Evolutionary conservation across 64 coral and sea anemone genomes (phyloP).

Genomic region (Orbicella faveolata): DNA sequence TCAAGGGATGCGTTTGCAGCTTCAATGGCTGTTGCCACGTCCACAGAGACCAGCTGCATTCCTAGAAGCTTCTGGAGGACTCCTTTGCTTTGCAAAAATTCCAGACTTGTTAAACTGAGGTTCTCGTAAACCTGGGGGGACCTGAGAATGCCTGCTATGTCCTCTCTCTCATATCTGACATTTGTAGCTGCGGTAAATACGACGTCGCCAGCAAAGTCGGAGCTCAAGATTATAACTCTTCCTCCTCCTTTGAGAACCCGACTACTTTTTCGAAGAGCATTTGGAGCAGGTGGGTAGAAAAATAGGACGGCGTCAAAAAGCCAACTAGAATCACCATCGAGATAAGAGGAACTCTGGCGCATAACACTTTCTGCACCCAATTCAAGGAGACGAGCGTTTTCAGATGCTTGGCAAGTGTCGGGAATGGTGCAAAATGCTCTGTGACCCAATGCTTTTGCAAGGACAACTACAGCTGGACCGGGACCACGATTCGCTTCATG

Average conservation of each 20-base stretch:
- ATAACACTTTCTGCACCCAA: constrained; percentile 21
- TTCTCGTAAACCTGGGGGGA: background rate
- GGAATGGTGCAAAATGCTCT: constrained; percentile 45
- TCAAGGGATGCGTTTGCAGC: background rate
- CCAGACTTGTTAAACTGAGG: background rate
- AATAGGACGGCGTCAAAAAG: constrained; percentile 52
- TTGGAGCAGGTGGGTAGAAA: constrained; percentile 32
- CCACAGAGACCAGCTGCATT: background rate
- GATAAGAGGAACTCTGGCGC: background rate
- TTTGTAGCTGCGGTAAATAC: constrained; percentile 12
- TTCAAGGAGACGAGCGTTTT: background rate
- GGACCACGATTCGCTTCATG: constrained; percentile 50
- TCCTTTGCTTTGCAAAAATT: constrained; percentile 1
- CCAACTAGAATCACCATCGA: background rate
- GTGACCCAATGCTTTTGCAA: constrained; percentile 60
- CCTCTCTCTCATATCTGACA: constrained; percentile 34
- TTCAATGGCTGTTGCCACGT: background rate
- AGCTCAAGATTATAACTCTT: constrained; percentile 36
- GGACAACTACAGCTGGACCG: constrained; percentile 32
- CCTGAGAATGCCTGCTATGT: background rate
- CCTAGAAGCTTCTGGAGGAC: background rate
- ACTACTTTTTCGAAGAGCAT: constrained; percentile 41
- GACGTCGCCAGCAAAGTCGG: constrained; percentile 17
- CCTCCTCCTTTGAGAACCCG: constrained; percentile 14
- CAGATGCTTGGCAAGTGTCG: background rate